A percentile compares a stretch with the other conserved stretches of the same genome.
Evolutionary conservation across 1,140 invertebrate species (phyloP).

Genomic region (Penaeus indicus): DNA sequence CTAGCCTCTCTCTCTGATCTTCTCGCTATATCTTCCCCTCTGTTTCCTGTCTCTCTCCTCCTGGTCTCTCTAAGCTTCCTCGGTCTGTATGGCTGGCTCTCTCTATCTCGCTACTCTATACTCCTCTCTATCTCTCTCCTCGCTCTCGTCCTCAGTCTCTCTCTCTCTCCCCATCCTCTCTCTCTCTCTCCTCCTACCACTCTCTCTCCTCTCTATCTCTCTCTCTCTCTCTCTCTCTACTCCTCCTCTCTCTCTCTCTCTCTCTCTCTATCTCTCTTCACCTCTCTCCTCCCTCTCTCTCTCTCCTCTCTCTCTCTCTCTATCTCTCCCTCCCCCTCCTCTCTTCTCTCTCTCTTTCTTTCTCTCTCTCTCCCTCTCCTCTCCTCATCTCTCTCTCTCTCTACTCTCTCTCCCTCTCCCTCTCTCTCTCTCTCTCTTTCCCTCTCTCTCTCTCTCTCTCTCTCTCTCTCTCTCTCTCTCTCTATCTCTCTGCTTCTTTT

Average conservation of each 20-base stretch:
- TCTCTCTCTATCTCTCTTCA: too few species aligned
- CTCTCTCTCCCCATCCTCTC: too few species aligned
- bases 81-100: not conserved
- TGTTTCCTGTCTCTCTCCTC: not conserved
- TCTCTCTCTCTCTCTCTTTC: not conserved
- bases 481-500: too few species aligned
- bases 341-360: not conserved
- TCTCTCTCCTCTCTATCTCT: not conserved
- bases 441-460: not conserved
- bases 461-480: too few species aligned
- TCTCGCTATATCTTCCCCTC: too few species aligned
- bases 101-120: not conserved
- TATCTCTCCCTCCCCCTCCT: too few species aligned
- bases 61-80: not conserved
- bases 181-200: not conserved
- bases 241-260: too few species aligned
- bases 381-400: slow-evolving; percentile 1
- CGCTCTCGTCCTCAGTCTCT: not conserved
- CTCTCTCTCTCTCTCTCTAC: slow-evolving; percentile 2
- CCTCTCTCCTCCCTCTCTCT: too few species aligned
- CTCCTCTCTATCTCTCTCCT: too few species aligned
- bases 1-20: too few species aligned
- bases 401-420: too few species aligned
- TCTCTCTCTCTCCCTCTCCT: not conserved
- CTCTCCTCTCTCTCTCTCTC: too few species aligned